phyloP scores from a whole-genome alignment of 2,113 vertebrate species.

The Gymnarchus niloticus region DNA sequence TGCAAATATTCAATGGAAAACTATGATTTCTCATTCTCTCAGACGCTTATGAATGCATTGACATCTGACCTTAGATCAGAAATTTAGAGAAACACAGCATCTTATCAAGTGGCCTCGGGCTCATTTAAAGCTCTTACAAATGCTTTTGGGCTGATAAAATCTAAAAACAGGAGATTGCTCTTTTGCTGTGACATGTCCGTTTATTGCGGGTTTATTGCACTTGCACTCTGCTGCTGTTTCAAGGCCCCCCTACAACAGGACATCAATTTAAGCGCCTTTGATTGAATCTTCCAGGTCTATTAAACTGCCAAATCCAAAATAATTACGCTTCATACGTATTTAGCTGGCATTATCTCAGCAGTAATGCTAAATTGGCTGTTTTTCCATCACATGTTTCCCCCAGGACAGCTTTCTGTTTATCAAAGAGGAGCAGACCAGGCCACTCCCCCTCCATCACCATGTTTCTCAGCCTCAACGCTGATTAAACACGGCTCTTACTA shows the following conservation, averaged over 20 bases:
- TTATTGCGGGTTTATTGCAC: conserved; percentile 31
- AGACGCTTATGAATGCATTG: not conserved
- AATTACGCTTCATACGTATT: conserved; percentile 53
- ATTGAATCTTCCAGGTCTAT: conserved; percentile 31
- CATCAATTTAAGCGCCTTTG: conserved; percentile 35
- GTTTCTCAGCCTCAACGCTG: conserved; percentile 50
- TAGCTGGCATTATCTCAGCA: conserved; percentile 48
- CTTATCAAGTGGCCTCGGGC: not conserved
- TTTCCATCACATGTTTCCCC: conserved; percentile 18
- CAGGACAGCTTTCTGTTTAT: conserved; percentile 45
- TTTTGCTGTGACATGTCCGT: conserved; percentile 15
- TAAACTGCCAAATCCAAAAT: conserved; percentile 46
- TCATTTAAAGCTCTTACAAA: not conserved
- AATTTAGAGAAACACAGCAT: not conserved
- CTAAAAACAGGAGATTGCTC: not conserved
- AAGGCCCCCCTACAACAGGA: conserved; percentile 22
- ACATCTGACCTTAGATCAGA: not conserved
- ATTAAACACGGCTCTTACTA: conserved; percentile 48
- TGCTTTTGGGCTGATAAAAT: not conserved
- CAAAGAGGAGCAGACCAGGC: conserved; percentile 41
- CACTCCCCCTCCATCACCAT: conserved; percentile 31
- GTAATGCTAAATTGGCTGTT: conserved; percentile 37
- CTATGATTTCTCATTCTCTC: not conserved
- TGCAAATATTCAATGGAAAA: not conserved
- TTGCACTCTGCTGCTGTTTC: conserved; percentile 29